Conservation (phyloP, 2,113 vertebrate genomes). For the Ophthalmotilapia sp. region DNA sequence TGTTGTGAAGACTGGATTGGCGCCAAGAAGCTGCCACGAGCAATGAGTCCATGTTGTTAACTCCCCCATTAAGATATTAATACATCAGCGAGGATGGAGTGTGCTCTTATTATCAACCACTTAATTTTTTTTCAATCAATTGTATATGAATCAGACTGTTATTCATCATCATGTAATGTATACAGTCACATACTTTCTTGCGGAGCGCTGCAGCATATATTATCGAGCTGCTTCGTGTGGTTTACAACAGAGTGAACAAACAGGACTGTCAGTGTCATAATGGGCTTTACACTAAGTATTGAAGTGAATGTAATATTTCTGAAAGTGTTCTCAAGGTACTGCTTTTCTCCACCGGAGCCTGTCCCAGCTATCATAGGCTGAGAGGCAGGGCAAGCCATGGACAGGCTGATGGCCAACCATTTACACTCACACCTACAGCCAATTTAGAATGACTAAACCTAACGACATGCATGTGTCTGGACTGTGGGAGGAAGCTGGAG, state of each 20-base stretch:
- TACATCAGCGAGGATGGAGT: background rate
- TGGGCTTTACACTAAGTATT: background rate
- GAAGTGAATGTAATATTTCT: background rate
- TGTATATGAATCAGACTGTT: background rate
- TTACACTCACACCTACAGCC: background rate
- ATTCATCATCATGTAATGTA: background rate
- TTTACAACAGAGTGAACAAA: background rate
- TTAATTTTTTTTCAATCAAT: background rate
- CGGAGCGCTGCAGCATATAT: background rate
- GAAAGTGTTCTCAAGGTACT: background rate
- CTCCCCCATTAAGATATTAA: conserved; percentile 17
- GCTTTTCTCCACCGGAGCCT: background rate
- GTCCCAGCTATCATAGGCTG: background rate
- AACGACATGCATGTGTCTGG: background rate
- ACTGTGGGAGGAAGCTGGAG: background rate
- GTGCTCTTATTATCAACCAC: background rate
- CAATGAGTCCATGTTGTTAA: conserved; percentile 3
- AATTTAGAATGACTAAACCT: background rate
- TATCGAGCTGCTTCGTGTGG: background rate
- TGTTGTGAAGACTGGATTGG: conserved; percentile 6
- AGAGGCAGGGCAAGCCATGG: background rate
- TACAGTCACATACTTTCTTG: background rate
- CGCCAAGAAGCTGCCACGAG: background rate
- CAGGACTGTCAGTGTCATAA: background rate
- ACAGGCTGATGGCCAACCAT: background rate